Evolutionary conservation across 2,888 invertebrate species (phyloP), one percentile per base, ranked within the genome.

Genomic region (Sinotaia quadrata): DNA sequence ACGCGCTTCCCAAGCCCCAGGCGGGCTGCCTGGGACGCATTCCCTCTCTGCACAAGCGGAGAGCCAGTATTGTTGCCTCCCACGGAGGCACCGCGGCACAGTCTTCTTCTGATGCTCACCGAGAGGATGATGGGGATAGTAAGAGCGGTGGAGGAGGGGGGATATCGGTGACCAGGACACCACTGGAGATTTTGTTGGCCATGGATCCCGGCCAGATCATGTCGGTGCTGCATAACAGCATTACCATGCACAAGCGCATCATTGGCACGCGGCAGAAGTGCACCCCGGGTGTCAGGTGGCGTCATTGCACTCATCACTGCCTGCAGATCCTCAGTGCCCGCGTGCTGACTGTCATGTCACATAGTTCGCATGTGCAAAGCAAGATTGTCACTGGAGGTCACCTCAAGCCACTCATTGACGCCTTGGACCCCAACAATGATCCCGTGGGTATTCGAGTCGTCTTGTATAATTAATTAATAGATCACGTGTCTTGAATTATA

Each of bases 381-480:
- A 88, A 90, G 74, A 84, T 92, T 33, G 89, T 91, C 61, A 90
- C 90, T 70, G 90, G 91, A 72, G 90, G 91, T 15, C 91, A 91
- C 75, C 87, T 92, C 56, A 90, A 91, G 78, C 90, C 91, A 51
- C 84, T 92, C 57, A 90, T 91, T 7, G 90, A 91, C 69, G 90
- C 91, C 18, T 84, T 92, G 52, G 92, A 92, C 79, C 90, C 91
- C 18, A 92, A 91, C 57, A 90, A 92, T 77, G 92, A 92, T 78
- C 92, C 92, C 71, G 91, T 91, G 82, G 89, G 89, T 81, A 54
- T 4, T 18, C n/a, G 15, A 41, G n/a, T n/a, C n/a, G n/a, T n/a
- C n/a, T n/a, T n/a, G n/a, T n/a, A n/a, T n/a, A n/a, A n/a, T n/a
- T n/a, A n/a, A n/a, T n/a, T n/a, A n/a, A n/a, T n/a, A n/a, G n/a